Base-by-base conservation (phyloP, 30 jellyfish, hydroid and myxozoan species). In the Rhopilema esculentum region DNA sequence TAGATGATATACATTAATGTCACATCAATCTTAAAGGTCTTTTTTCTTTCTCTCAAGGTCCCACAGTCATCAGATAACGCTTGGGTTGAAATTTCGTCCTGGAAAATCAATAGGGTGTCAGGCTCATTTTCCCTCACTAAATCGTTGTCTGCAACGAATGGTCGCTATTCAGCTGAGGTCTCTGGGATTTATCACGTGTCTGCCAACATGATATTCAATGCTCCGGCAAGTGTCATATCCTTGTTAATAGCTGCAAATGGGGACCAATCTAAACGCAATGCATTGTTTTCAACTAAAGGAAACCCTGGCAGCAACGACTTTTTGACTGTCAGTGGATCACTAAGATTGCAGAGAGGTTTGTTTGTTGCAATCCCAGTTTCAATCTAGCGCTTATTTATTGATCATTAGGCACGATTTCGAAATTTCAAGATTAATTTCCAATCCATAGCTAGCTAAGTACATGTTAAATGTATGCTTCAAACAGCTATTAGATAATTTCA, bases 251-350 rank as follows among this genome's bases (percentile, higher is more conserved):
- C 98, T 16, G 85, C 84, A 17, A 83, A 94, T 48, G 97, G 96
- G 20, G 92, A 85, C 40, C 82, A 82, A 27, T 94, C 98, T 0
- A 89, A 89, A 53, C 66, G 98, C 33, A 83, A 73, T 21, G 74
- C 96, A 19, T 66, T 94, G 77, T 83, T 81, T 66, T 79, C 98
- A 33, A 89, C 98, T 20, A 94, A 94, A 77, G 98, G 98, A 25
- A 85, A 89, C 57, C 97, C 97, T 18, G 88, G 91, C 20, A 52
- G 49, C 25, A 80, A 85, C 40, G 98, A 94, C 50, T 67, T 92
- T 4, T 31, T 94, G n/a, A 84, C 87, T 78, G 91, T 85, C 29
- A 69, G 98, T 71, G 98, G 98, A 20, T 92, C 97, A 9, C 65
- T 94, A 74, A 75, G 69, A 31, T 62, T 93, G 18, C 40, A 32